Conservation (phyloP, 2,113 vertebrate species). For the Siniperca knerii region DNA sequence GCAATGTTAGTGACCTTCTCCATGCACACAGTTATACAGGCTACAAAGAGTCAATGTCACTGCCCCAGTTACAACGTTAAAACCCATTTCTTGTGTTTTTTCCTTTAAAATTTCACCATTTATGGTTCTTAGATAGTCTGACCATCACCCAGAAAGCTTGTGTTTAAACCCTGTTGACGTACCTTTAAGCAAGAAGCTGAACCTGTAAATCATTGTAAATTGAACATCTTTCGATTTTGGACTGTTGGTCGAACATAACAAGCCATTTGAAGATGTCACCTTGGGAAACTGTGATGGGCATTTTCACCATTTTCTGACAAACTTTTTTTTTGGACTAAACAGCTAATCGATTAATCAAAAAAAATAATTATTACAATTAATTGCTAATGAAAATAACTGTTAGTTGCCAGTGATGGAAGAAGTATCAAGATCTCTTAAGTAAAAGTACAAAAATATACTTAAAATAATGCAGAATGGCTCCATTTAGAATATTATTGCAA, state of each 20-base stretch:
- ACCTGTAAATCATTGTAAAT: not conserved
- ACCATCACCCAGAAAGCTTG: no score
- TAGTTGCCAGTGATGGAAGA: not conserved
- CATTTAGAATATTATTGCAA: not conserved
- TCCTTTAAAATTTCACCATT: not conserved
- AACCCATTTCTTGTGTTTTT: not conserved
- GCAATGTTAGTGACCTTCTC: slow-evolving; percentile 15
- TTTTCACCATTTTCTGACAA: not conserved
- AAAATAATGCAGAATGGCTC: not conserved
- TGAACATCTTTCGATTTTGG: not conserved
- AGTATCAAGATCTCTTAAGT: not conserved
- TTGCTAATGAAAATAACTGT: not conserved
- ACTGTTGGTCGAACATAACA: not conserved
- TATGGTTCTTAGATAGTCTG: not conserved
- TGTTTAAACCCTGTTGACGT: not conserved
- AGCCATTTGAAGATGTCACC: not conserved
- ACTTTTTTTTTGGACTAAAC: not conserved
- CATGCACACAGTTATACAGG: not conserved
- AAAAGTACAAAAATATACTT: not conserved
- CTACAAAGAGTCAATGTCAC: not conserved
- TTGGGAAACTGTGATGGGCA: not conserved
- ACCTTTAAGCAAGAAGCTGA: not conserved
- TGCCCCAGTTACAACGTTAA: slow-evolving; percentile 26
- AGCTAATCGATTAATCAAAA: not conserved
- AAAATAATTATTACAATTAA: not conserved